A percentile compares a stretch with the other conserved stretches of the same genome.
Conservation (phyloP, 1,140 invertebrate genomes). For the Apocrypta bakeri region DNA sequence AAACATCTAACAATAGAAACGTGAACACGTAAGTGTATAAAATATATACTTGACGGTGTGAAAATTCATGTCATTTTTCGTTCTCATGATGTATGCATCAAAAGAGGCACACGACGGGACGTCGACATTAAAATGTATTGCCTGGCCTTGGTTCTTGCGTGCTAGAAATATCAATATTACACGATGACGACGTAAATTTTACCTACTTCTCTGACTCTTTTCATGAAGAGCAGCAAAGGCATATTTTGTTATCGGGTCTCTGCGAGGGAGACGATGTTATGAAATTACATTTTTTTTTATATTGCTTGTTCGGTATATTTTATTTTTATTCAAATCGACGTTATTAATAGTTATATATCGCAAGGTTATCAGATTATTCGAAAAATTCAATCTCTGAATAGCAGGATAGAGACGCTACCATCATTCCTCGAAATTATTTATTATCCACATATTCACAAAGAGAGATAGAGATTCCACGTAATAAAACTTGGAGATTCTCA, state of each 20-base stretch:
- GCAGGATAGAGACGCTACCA: no score
- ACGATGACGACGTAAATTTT: conserved; percentile 27
- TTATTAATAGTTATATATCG: no score
- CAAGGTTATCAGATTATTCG: no score
- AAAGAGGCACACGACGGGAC: background rate
- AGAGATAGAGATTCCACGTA: background rate
- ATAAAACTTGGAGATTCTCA: background rate
- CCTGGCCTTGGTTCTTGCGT: background rate
- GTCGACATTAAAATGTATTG: conserved; percentile 23
- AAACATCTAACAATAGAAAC: no score
- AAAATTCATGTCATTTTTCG: background rate
- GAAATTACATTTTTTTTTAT: conserved; percentile 30
- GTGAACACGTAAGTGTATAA: no score
- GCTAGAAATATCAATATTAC: conserved; percentile 35
- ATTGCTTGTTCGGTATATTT: background rate
- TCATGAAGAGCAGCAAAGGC: background rate
- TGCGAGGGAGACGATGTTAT: background rate
- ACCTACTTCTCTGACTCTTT: background rate
- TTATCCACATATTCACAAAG: no score
- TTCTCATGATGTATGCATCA: no score
- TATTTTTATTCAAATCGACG: no score
- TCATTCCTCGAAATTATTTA: no score
- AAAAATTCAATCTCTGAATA: background rate
- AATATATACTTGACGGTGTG: background rate
- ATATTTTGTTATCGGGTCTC: background rate